Evolutionary conservation across 2,888 invertebrate species (phyloP), one percentile per base, ranked within the genome.

Genomic region (Hypercompe scribonia): DNA sequence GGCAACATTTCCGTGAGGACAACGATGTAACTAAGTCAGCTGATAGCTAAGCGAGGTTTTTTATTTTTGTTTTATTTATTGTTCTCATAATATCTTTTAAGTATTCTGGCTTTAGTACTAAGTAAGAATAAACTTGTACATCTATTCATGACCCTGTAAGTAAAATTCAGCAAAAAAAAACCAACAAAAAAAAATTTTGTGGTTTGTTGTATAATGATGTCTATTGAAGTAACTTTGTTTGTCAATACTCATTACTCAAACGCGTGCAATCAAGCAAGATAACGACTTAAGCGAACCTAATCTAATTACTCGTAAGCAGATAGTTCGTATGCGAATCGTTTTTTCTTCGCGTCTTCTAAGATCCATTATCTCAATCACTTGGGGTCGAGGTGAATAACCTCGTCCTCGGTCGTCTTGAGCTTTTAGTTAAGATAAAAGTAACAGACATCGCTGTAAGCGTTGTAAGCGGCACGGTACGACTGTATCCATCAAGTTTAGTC

Each of bases 401-500:
- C 76, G 71, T 76, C 68, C n/a, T 71, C 71, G 50, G 79, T 80
- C 74, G 79, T 81, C 80, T 80, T 79, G 66, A 81, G 83, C 84
- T 81, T 83, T 87, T 81, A 85, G 87, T 85, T 84, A 82, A 84
- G 86, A 87, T 88, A 88, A 86, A 87, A 87, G 83, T 84, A 80
- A 85, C 77, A 80, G 83, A 80, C 82, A 78, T 81, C 82, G 85
- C 84, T 87, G 87, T 86, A 82, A 85, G 81, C 82, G 85, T 84
- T 87, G 87, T 86, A 82, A 85, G 81, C 77, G 80, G 77, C 76
- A 75, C 79, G 77, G 80, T 82, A 81, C 75, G 81, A 81, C 79
- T 86, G 85, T 87, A 89, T 90, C 90, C 87, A 89, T 91, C 89
- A 90, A 89, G 88, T 90, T 90, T 89, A 91, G 88, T 84, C 88